Conservation (phyloP, 2,888 invertebrate species). For the Salpingus planirostris region DNA sequence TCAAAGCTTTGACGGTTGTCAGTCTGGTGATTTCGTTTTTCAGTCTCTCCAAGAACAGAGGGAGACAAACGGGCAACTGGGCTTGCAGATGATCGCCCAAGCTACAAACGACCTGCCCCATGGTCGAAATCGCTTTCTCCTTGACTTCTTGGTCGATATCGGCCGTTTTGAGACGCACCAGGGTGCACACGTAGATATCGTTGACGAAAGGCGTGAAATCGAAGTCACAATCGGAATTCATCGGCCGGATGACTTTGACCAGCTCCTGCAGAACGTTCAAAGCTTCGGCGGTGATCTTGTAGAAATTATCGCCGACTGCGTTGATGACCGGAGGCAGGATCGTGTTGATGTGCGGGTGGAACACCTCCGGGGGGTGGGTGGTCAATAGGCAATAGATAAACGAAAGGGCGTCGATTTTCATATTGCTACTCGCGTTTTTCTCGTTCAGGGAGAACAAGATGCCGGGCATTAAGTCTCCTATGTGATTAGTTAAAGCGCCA, state of each 20-base stretch:
- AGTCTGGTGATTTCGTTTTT: slow-evolving; percentile 95
- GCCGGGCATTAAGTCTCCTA: slow-evolving; percentile 78
- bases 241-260: slow-evolving; percentile 86
- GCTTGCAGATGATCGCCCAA: slow-evolving; percentile 77
- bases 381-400: slow-evolving; percentile 80
- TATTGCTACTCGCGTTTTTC: slow-evolving; percentile 90
- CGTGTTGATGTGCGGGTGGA: slow-evolving; percentile 70
- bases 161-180: slow-evolving; percentile 80
- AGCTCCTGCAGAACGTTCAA: slow-evolving; percentile 86
- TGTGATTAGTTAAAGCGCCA: slow-evolving; percentile 66
- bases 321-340: slow-evolving; percentile 78
- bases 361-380: slow-evolving; percentile 68
- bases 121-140: slow-evolving; percentile 93
- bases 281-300: slow-evolving; percentile 97
- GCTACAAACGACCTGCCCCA: slow-evolving; percentile 90
- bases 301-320: slow-evolving; percentile 92
- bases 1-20: slow-evolving; percentile 92
- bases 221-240: slow-evolving; percentile 54
- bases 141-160: slow-evolving; percentile 99
- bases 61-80: slow-evolving; percentile 78
- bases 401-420: slow-evolving; percentile 94
- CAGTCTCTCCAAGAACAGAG: slow-evolving; percentile 89
- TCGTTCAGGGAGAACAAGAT: slow-evolving; percentile 84
- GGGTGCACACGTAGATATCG: slow-evolving; percentile 75
- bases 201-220: slow-evolving; percentile 72